phyloP scores from a whole-genome alignment of 2,113 vertebrate genomes.

The Synchiropus splendidus region DNA sequence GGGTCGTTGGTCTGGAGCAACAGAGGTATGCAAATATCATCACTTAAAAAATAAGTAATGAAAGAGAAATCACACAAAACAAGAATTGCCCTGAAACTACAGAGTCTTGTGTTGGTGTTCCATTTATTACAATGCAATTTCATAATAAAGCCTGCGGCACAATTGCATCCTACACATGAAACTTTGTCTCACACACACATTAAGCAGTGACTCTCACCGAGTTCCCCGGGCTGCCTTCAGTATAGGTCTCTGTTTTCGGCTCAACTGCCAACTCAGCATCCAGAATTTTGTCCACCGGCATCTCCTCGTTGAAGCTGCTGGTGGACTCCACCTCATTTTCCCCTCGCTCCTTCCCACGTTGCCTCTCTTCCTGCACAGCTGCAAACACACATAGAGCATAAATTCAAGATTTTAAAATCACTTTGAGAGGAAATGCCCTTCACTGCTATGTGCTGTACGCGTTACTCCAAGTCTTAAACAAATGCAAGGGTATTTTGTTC shows the following conservation, averaged over 20 bases:
- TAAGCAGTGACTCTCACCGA: conserved; percentile 73
- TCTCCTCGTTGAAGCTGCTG: conserved; percentile 76
- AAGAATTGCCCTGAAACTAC: too few relatives aligned
- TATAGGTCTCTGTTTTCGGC: conserved; percentile 81
- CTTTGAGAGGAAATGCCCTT: too few relatives aligned
- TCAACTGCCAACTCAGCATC: conserved; percentile 90
- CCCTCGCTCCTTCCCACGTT: conserved; percentile 81
- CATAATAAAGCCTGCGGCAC: too few relatives aligned
- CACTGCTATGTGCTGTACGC: too few relatives aligned
- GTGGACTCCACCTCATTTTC: conserved; percentile 80
- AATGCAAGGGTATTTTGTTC: too few relatives aligned
- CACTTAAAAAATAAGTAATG: too few relatives aligned
- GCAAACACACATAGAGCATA: conserved; percentile 9
- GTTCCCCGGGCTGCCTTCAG: conserved; percentile 71
- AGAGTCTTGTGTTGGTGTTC: too few relatives aligned
- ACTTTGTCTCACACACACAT: too few relatives aligned
- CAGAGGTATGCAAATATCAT: neutral
- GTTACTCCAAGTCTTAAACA: too few relatives aligned
- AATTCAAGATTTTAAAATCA: neutral
- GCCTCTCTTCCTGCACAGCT: conserved; percentile 94
- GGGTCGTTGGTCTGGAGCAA: conserved; percentile 81
- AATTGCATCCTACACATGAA: too few relatives aligned
- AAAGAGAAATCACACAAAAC: too few relatives aligned
- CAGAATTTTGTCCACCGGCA: conserved; percentile 94
- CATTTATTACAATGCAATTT: too few relatives aligned